These are phyloP conservation scores for Lasioglossum baleicum DNA, from an alignment of 1,140 invertebrate genomes.

Conservation along the genomic window DNA sequence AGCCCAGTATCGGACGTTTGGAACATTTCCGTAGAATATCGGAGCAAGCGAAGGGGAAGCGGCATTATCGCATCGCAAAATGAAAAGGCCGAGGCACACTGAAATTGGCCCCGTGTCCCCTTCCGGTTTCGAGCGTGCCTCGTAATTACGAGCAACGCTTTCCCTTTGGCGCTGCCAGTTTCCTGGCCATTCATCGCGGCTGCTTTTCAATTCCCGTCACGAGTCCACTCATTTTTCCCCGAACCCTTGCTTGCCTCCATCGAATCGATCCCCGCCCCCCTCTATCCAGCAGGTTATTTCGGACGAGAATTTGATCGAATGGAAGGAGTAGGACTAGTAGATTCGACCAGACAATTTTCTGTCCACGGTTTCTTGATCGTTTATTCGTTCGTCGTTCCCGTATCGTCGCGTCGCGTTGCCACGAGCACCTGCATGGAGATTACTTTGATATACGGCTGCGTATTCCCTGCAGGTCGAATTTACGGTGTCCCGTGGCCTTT, in stretches of 20 bases:
- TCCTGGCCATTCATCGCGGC: slow-evolving; percentile 35
- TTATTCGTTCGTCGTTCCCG: too few species aligned
- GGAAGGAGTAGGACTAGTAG: background rate
- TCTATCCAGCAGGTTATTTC: background rate
- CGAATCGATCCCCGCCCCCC: background rate
- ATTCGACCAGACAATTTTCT: too few species aligned
- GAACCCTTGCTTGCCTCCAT: background rate
- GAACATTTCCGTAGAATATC: background rate
- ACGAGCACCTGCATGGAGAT: too few species aligned
- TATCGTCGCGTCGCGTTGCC: too few species aligned
- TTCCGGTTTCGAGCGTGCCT: slow-evolving; percentile 39
- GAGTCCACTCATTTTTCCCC: slow-evolving; percentile 37
- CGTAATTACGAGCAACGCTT: slow-evolving; percentile 41
- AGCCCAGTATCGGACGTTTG: too few species aligned
- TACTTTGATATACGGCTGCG: too few species aligned
- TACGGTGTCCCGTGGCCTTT: too few species aligned
- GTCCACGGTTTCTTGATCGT: too few species aligned
- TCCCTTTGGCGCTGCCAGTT: slow-evolving; percentile 31
- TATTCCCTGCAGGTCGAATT: too few species aligned
- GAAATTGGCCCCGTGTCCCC: slow-evolving; percentile 40
- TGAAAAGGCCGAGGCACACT: background rate
- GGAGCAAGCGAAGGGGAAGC: background rate
- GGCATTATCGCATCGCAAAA: background rate
- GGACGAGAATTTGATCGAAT: background rate
- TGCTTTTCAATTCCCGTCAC: slow-evolving; percentile 44